Evolutionary conservation across 2,888 invertebrate species (phyloP).

Genomic region (Lamellibrachia columna): DNA sequence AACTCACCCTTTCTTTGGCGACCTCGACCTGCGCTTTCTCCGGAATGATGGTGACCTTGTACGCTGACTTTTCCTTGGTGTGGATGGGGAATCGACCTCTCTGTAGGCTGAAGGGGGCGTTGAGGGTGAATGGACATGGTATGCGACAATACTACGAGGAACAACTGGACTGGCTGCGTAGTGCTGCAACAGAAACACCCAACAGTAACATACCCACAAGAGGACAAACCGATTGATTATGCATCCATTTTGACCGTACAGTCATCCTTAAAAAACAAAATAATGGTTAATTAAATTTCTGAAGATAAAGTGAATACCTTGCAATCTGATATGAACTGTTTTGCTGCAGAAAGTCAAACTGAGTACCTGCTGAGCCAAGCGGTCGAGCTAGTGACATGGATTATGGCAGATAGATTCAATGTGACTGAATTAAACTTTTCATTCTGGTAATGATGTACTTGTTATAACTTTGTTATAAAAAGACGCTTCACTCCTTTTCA

Average conservation of each 20-base stretch:
- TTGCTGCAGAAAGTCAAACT: neutral
- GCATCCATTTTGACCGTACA: neutral
- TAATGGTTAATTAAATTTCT: no score
- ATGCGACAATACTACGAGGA: neutral
- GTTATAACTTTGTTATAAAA: neutral
- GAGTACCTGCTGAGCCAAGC: no score
- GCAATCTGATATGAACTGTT: neutral
- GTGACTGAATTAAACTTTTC: neutral
- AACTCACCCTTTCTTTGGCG: slow-evolving; percentile 33
- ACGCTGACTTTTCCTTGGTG: neutral
- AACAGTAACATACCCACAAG: no score
- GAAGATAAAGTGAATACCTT: neutral
- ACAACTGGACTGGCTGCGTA: neutral
- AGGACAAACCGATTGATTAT: neutral
- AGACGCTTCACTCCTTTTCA: neutral
- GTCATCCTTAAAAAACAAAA: no score
- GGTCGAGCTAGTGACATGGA: no score
- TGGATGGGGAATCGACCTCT: slow-evolving; percentile 27
- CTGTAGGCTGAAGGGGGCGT: slow-evolving; percentile 34
- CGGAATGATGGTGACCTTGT: neutral
- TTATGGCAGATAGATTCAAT: neutral
- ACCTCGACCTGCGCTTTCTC: slow-evolving; percentile 20
- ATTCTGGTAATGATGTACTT: neutral
- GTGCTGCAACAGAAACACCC: neutral
- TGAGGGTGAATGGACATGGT: neutral